Percentiles rank a stretch among this genome's conserved stretches.
phyloP scores from a whole-genome alignment of 1,140 invertebrate species.

The Macrobrachium rosenbergii region DNA sequence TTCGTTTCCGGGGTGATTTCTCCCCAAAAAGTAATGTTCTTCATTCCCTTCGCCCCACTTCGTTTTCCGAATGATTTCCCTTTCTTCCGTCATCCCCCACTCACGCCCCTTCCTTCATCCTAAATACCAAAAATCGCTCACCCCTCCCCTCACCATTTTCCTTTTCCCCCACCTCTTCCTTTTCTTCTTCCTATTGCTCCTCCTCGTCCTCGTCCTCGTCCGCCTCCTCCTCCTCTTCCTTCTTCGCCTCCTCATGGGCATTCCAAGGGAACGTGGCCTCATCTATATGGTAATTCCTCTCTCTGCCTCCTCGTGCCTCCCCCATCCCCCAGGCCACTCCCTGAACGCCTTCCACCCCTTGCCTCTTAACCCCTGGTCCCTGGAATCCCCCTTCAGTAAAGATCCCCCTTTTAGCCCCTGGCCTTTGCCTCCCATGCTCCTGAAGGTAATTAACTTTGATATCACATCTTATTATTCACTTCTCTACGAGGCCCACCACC shows the following conservation, averaged over 20 bases:
- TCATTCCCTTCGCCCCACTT: not conserved
- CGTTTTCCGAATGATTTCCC: not conserved
- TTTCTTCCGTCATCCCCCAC: not conserved
- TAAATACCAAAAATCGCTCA: not conserved
- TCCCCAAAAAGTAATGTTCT: not conserved
- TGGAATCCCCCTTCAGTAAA: too few relatives aligned
- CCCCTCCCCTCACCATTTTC: not conserved
- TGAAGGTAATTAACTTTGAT: too few relatives aligned
- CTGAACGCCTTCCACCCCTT: not conserved
- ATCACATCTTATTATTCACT: too few relatives aligned
- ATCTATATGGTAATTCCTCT: conserved; percentile 1
- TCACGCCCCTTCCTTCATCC: conserved; percentile 1
- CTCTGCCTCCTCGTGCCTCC: too few relatives aligned
- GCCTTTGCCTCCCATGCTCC: too few relatives aligned
- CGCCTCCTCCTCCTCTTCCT: not conserved
- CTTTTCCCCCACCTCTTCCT: not conserved
- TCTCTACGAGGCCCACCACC: too few relatives aligned
- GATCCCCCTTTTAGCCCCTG: too few relatives aligned
- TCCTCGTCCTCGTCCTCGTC: not conserved
- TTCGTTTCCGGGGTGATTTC: too few relatives aligned
- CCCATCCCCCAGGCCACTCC: too few relatives aligned
- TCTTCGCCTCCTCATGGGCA: conserved; percentile 1
- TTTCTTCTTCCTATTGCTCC: not conserved
- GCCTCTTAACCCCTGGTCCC: not conserved
- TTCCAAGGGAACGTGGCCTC: not conserved